A percentile compares a stretch with the other conserved stretches of the same genome.
phyloP scores from a whole-genome alignment of 2,797 vertebrate species.

The Podarcis lilfordi region DNA sequence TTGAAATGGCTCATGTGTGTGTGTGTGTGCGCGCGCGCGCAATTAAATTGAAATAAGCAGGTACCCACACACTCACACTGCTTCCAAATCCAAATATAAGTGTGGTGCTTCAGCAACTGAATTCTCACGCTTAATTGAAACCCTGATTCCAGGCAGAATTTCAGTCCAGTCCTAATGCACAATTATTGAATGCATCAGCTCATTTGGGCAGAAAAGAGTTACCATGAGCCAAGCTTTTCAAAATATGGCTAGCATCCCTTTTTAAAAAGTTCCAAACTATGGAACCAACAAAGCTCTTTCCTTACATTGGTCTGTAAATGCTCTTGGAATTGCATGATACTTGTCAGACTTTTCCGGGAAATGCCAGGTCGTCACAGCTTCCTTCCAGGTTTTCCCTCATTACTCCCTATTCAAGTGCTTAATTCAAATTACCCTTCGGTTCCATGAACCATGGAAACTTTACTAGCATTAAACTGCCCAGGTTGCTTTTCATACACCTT shows the following conservation, averaged over 20 bases:
- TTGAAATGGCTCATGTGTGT: background rate
- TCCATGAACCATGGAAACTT: background rate
- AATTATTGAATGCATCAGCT: background rate
- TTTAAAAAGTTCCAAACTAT: background rate
- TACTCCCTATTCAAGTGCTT: background rate
- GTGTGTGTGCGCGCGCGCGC: background rate
- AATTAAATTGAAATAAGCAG: slow-evolving; percentile 47
- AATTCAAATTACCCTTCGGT: background rate
- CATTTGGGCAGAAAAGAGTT: background rate
- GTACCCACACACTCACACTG: background rate
- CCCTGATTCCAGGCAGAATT: background rate
- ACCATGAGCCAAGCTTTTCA: background rate
- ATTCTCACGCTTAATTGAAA: slow-evolving; percentile 22
- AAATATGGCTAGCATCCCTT: background rate
- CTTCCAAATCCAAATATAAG: slow-evolving; percentile 14
- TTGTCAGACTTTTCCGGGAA: background rate
- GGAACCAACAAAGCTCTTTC: background rate
- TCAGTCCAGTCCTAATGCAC: background rate
- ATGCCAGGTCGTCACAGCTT: background rate
- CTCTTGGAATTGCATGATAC: background rate
- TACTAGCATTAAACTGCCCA: background rate
- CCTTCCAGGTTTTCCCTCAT: background rate
- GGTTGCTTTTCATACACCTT: background rate
- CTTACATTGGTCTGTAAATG: too few relatives aligned
- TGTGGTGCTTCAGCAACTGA: background rate